Conservation (phyloP, 2,113 vertebrate genomes). For the Felis chaus region DNA sequence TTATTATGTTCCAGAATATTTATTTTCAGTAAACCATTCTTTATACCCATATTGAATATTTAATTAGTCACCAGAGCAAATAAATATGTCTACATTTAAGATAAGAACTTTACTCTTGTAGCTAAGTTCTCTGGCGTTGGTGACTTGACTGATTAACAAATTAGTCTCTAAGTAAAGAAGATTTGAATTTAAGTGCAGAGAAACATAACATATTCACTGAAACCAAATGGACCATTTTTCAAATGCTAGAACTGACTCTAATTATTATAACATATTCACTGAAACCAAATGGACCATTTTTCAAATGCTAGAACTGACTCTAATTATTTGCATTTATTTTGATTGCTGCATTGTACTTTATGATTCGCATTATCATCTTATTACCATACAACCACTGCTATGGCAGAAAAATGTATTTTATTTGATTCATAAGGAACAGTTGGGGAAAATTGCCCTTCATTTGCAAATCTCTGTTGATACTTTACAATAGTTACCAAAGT, state of each 20-base stretch:
- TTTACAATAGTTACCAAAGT: neutral
- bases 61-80: slow-evolving; percentile 67
- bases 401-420: slow-evolving; percentile 32
- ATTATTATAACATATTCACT: slow-evolving; percentile 73
- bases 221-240: slow-evolving; percentile 76
- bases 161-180: slow-evolving; percentile 71
- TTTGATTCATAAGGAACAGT: slow-evolving; percentile 34
- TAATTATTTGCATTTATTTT: slow-evolving; percentile 80
- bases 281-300: slow-evolving; percentile 76
- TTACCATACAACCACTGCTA: slow-evolving; percentile 57
- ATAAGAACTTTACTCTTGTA: slow-evolving; percentile 68
- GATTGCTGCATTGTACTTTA: slow-evolving; percentile 68
- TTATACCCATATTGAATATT: slow-evolving; percentile 41
- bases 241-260: slow-evolving; percentile 69
- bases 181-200: slow-evolving; percentile 71
- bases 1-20: slow-evolving; percentile 25
- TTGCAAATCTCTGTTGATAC: slow-evolving; percentile 50
- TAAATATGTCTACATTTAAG: slow-evolving; percentile 70
- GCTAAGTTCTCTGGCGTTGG: slow-evolving; percentile 62
- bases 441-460: slow-evolving; percentile 25
- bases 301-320: slow-evolving; percentile 58
- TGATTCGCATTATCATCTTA: slow-evolving; percentile 58
- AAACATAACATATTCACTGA: slow-evolving; percentile 65
- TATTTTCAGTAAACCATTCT: slow-evolving; percentile 55
- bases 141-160: slow-evolving; percentile 80